phyloP scores from a whole-genome alignment of 2,113 vertebrate genomes.

The Pseudolaguvia tuberculata region DNA sequence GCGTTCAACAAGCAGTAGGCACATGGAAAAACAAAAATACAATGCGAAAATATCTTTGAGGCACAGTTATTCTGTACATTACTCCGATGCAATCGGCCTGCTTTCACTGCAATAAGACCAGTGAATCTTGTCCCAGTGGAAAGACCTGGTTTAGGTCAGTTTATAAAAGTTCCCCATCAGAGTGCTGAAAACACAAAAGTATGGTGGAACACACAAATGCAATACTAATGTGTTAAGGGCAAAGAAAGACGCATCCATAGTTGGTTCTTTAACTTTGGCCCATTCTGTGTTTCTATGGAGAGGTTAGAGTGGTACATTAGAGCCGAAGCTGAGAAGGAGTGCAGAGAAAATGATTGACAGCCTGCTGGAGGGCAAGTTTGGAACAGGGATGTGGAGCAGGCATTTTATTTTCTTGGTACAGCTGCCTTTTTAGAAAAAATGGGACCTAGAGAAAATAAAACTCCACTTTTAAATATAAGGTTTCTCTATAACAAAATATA shows the following conservation, averaged over 20 bases:
- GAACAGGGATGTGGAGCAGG: slow-evolving; percentile 21
- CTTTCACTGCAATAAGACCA: slow-evolving; percentile 43
- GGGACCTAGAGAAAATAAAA: slow-evolving; percentile 42
- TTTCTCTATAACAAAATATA: slow-evolving; percentile 41
- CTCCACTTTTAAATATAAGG: slow-evolving; percentile 36
- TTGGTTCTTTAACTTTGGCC: slow-evolving; percentile 23
- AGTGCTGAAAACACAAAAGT: slow-evolving; percentile 34
- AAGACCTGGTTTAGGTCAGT: slow-evolving; percentile 39
- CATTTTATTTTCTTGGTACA: slow-evolving; percentile 35
- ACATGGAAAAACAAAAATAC: slow-evolving; percentile 36
- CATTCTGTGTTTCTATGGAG: slow-evolving; percentile 30
- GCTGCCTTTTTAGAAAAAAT: slow-evolving; percentile 33
- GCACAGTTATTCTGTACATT: slow-evolving; percentile 38
- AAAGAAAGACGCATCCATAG: slow-evolving; percentile 24
- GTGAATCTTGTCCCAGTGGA: slow-evolving; percentile 32
- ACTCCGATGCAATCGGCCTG: slow-evolving; percentile 39
- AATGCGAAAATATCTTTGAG: slow-evolving; percentile 33
- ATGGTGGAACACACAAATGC: slow-evolving; percentile 36
- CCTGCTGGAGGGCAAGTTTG: slow-evolving; percentile 46
- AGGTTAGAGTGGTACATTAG: slow-evolving; percentile 44
- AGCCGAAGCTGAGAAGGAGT: slow-evolving; percentile 32
- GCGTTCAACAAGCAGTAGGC: slow-evolving; percentile 34
- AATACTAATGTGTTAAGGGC: slow-evolving; percentile 42
- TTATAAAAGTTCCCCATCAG: slow-evolving; percentile 37
- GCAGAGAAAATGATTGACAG: slow-evolving; percentile 47